Evolutionary conservation across 2,113 vertebrate species (phyloP), one percentile per base, ranked within the genome.

Genomic region (Thalassoma bifasciatum): DNA sequence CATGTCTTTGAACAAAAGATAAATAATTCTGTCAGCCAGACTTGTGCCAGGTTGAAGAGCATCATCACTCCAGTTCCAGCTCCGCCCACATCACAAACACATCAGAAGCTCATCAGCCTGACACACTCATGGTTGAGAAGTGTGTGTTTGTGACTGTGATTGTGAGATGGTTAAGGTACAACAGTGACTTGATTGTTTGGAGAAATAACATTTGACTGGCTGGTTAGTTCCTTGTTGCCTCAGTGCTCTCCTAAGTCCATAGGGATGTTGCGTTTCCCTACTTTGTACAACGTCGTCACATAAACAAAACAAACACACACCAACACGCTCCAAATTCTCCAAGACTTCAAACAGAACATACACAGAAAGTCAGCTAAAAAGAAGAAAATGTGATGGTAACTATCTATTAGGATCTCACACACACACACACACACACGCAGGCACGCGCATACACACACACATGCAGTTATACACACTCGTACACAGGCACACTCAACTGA

Each of bases 101-200:
- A 21, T 47, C 11, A 57, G 46, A 40, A 59, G 60, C 19, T 65
- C 3, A 21, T 64, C 72, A 54, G 71, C 53, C 75, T 67, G 47
- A 82, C 66, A 3, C 54, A 26, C 51, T 50, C 36, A 17, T 23
- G 50, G 73, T 66, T 58, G 61, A 37, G 16, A 23, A 60, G 36
- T 58, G 38, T 57, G 44, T 53, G 54, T 40, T 17, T 67, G 67
- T 66, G 72, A 59, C 47, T 79, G 74, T 66, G 72, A 59, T 47
- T 79, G 74, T 67, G 65, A 44, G 44, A 66, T 71, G 46, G 42
- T 73, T 86, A 83, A 83, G 64, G 75, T 89, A 88, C 67, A 84
- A 88, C 73, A 87, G 83, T 81, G 83, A 86, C 75, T 75, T 83
- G 82, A 89, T 86, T 81, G 74, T 76, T 88, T 82, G 57, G 60